Base-by-base conservation (phyloP, 2,113 vertebrate species). In the Lophotis ruficrista region DNA sequence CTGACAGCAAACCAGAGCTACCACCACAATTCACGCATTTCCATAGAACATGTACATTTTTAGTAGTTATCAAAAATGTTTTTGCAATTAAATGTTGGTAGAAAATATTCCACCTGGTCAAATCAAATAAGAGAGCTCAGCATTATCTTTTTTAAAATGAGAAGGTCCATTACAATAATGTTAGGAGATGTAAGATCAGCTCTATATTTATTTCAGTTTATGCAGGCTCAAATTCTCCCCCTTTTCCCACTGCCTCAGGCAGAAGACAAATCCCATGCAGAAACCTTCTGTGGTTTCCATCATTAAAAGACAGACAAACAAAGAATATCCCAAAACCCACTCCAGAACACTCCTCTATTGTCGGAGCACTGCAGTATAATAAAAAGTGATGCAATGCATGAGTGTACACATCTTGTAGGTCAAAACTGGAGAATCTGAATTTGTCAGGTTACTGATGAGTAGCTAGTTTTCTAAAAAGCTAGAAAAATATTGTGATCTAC, bases 1-100 rank as follows among this genome's bases (percentile, higher is more conserved):
- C 37, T 14, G 28, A 70, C 50, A 58, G 25, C n/a, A 71, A 86
- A 65, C 25, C 25, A 76, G 17, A 47, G 24, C 45, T 78, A 58
- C 27, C 1, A 1, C 7, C 22, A 48, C 1, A 0, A 19, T 30
- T 53, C 60, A 65, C 37, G 6, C 11, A 7, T 54, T 77, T 54
- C n/a, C 14, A 25, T 9, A 71, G 25, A 65, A 48, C 2, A 1
- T 3, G 3, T 11, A 33, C 4, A 30, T 60, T 82, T 60, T 35
- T 45, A 41, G 41, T 41, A 58, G 33, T 61, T 22, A 48, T 23
- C 31, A 38, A 33, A 56, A 78, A 33, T 0, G 19, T 41, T 60
- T 66, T 54, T 53, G 30, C 33, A 58, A 35, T 15, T 75, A 38
- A 53, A 83, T 8, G 12, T 4, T 8, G 7, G 5, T 41, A 64